phyloP scores from a whole-genome alignment of 2,888 invertebrate genomes.

The Macrostomum cliftonense region DNA sequence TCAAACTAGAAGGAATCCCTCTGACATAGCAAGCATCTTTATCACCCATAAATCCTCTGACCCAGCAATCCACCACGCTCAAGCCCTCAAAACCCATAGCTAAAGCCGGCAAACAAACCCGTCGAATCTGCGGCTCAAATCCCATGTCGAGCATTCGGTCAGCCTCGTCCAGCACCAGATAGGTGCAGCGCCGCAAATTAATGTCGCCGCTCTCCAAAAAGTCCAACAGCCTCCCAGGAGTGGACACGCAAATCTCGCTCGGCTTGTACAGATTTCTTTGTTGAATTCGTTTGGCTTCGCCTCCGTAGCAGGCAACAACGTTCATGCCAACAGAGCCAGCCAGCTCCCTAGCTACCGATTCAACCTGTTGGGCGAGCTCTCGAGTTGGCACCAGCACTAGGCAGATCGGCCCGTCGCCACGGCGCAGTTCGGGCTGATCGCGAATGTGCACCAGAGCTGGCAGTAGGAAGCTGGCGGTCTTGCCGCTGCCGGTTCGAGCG shows the following conservation, averaged over 20 bases:
- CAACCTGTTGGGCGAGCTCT: slow-evolving; percentile 51
- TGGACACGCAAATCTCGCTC: slow-evolving; percentile 82
- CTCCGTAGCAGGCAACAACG: slow-evolving; percentile 89
- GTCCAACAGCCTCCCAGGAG: slow-evolving; percentile 79
- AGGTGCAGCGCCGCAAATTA: slow-evolving; percentile 45
- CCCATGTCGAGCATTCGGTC: slow-evolving; percentile 95
- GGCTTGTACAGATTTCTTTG: slow-evolving; percentile 45
- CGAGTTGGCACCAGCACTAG: slow-evolving; percentile 56
- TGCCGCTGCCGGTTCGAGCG: slow-evolving; percentile 39
- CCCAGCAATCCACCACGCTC: no score
- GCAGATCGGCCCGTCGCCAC: slow-evolving; percentile 66
- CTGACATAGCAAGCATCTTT: no score
- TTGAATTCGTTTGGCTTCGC: slow-evolving; percentile 81
- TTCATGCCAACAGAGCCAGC: slow-evolving; percentile 64
- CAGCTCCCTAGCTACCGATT: slow-evolving; percentile 40
- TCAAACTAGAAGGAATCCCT: no score
- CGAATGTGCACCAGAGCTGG: slow-evolving; percentile 87
- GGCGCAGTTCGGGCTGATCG: slow-evolving; percentile 60
- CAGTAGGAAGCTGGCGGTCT: slow-evolving; percentile 47
- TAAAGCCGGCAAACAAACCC: slow-evolving; percentile 45
- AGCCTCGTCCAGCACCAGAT: slow-evolving; percentile 79
- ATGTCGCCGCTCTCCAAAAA: slow-evolving; percentile 51
- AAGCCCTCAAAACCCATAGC: no score
- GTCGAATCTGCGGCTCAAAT: slow-evolving; percentile 84
- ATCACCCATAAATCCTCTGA: no score